phyloP scores from a whole-genome alignment of 2,888 invertebrate genomes.

The Stegana nigrithorax region DNA sequence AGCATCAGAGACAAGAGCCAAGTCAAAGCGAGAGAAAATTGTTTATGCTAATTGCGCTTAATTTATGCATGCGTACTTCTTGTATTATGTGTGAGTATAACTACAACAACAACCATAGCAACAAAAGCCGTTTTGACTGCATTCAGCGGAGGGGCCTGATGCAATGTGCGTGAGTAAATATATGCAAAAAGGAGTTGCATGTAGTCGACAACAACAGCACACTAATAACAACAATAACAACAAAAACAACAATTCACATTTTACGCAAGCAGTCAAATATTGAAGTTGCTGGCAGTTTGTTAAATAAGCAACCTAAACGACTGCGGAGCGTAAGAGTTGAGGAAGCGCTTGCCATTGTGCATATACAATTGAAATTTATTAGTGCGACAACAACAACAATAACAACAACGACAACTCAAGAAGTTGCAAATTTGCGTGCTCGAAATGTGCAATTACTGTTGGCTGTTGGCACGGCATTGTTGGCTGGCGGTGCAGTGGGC shows the following conservation, averaged over 20 bases:
- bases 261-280: not conserved
- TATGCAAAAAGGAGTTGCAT: not conserved
- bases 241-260: not conserved
- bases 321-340: not conserved
- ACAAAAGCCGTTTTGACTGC: not conserved
- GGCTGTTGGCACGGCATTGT: not conserved
- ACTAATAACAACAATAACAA: not conserved
- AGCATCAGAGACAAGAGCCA: too few species aligned
- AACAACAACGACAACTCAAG: slow-evolving; percentile 1
- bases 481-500: not conserved
- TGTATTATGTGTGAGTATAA: not conserved
- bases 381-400: slow-evolving; percentile 1
- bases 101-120: not conserved
- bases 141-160: too few species aligned
- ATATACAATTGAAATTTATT: slow-evolving; percentile 13
- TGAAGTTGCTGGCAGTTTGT: not conserved
- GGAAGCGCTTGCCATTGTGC: not conserved
- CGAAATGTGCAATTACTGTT: slow-evolving; percentile 45
- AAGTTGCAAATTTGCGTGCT: slow-evolving; percentile 37
- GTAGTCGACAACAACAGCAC: too few species aligned
- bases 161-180: not conserved
- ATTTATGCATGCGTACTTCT: slow-evolving; percentile 51
- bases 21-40: slow-evolving; percentile 54
- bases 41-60: slow-evolving; percentile 61
- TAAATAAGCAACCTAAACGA: too few species aligned